phyloP scores from a whole-genome alignment of 2,113 vertebrate species.

The Caranx melampygus region DNA sequence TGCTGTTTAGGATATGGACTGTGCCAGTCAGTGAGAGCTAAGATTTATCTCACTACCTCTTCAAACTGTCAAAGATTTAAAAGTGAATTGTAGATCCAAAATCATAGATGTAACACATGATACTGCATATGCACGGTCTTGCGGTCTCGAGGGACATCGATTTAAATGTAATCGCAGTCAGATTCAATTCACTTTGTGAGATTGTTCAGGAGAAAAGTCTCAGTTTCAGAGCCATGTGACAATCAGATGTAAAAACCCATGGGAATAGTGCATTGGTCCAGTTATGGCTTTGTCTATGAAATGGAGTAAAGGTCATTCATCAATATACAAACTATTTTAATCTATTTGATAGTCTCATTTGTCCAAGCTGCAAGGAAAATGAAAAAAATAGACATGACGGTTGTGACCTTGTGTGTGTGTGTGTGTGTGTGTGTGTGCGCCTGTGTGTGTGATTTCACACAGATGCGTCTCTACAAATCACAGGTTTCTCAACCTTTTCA shows the following conservation, averaged over 20 bases:
- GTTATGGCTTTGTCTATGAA: not conserved
- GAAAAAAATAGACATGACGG: not conserved
- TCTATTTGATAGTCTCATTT: not conserved
- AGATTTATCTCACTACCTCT: not conserved
- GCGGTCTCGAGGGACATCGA: not conserved
- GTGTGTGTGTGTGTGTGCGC: not conserved
- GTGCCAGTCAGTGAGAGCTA: not conserved
- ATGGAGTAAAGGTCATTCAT: not conserved
- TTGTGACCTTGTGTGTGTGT: not conserved
- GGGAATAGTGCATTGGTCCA: not conserved
- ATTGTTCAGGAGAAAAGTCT: not conserved
- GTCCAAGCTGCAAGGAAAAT: conserved; percentile 21
- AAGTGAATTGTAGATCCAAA: not conserved
- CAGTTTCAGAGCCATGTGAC: not conserved
- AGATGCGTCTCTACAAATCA: not conserved
- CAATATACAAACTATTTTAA: not conserved
- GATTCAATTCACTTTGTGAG: not conserved
- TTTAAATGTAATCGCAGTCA: not conserved
- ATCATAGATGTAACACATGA: not conserved
- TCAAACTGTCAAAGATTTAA: not conserved
- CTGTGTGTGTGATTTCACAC: not conserved
- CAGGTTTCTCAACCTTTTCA: not conserved
- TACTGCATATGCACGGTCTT: not conserved
- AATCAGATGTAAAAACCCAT: not conserved
- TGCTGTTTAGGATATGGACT: not conserved